Base-by-base conservation (phyloP, 2,888 invertebrate genomes). In the Metalampra italica region DNA sequence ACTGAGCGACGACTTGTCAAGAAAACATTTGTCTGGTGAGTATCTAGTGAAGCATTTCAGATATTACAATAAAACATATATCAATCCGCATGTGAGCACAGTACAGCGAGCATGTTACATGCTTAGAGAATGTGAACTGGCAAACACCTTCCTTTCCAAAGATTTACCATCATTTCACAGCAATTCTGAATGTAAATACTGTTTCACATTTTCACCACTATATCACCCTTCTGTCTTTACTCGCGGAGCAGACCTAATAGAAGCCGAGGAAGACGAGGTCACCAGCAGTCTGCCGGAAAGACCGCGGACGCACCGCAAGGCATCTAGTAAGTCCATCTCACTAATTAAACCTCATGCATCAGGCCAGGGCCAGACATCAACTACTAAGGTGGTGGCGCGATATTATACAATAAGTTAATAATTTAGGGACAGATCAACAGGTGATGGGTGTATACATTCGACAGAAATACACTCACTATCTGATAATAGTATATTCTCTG, bases 251-350 rank as follows among this genome's bases (percentile, higher is more conserved):
- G 91, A 91, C 78, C 87, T 91, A 66, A 81, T 90, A 68, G 91
- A 91, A 78, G 90, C 82, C 54, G 91, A 91, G 61, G 91, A 91
- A 68, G 90, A 91, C 85, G 87, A 84, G 60, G 86, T 86, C 49
- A 76, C 78, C 69, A 83, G 81, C 79, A 86, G 78, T 74, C 75
- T 84, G 61, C 85, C 87, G 55, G 85, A 83, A 60, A 78, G 81
- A 69, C 81, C 73, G 46, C 77, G 86, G 55, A 75, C 85, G 53
- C 81, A 86, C 68, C 88, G 91, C 71, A 90, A 91, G 71, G 90
- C 91, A 64, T 91, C 91, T 67, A 90, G 91, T 91, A 90, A 91
- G 91, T 91, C 57, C 54, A 29, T 59, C 59, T 55, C 53, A 52
- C 56, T 64, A 60, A 37, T 43, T 11, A 43, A 9, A 29, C 34